Percentiles rank a stretch among this genome's conserved stretches.
Conservation (phyloP, 2,113 vertebrate species). For the Lontra canadensis region DNA sequence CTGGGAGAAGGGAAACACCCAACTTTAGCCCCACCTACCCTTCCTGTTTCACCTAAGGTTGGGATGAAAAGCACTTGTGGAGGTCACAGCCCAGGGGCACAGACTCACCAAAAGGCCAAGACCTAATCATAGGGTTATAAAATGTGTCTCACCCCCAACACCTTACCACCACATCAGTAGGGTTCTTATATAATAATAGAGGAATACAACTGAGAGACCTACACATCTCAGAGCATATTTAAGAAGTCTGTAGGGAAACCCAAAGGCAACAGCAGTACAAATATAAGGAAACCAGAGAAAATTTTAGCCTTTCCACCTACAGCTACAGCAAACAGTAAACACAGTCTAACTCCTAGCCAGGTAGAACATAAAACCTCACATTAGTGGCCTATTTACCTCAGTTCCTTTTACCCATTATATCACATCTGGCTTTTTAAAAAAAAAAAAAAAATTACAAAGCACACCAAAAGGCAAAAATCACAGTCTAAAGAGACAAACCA, state of each 20-base stretch:
- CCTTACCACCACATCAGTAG: not conserved
- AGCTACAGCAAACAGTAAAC: not conserved
- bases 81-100: not conserved
- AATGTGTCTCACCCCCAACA: not conserved
- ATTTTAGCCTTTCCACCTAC: not conserved
- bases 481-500: not conserved
- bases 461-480: not conserved
- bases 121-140: not conserved
- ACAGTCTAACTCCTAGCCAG: not conserved
- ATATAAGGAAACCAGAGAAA: not conserved
- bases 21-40: not conserved
- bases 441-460: not conserved
- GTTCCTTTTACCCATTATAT: not conserved
- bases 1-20: not conserved
- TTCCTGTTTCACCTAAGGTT: not conserved
- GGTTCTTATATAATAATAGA: not conserved
- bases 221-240: not conserved
- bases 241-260: not conserved
- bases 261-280: not conserved
- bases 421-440: not conserved
- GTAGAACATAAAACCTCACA: conserved; percentile 19
- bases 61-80: not conserved
- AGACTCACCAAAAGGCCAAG: not conserved
- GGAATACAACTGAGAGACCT: not conserved
- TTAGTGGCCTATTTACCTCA: not conserved